A percentile compares a stretch with the other conserved stretches of the same genome.
phyloP scores from a whole-genome alignment of 1,140 invertebrate species.

The Venturia canescens region DNA sequence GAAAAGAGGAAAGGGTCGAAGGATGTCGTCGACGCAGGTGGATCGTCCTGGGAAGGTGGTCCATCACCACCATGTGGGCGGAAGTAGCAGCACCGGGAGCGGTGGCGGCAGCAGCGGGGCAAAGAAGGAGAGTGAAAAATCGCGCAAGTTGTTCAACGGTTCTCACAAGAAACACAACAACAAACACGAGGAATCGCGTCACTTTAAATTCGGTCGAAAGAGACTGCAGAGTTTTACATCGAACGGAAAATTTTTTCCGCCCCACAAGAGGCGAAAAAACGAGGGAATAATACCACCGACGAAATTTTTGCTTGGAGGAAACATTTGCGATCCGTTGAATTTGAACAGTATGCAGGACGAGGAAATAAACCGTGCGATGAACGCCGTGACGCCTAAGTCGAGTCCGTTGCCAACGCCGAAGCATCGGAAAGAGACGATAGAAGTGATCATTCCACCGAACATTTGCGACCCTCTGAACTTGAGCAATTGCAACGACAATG shows the following conservation, averaged over 20 bases:
- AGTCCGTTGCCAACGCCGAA: constrained; percentile 92
- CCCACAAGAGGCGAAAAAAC: constrained; percentile 83
- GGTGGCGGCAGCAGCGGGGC: not conserved
- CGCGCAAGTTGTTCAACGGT: constrained; percentile 62
- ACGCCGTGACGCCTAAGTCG: constrained; percentile 91
- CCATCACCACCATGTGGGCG: constrained; percentile 47
- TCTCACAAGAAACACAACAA: constrained; percentile 71
- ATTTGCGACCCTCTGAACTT: constrained; percentile 94
- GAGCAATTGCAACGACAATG: constrained; percentile 86
- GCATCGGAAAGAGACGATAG: constrained; percentile 87
- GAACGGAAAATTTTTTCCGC: constrained; percentile 74
- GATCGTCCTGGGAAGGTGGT: constrained; percentile 65
- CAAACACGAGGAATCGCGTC: constrained; percentile 73
- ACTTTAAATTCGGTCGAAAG: constrained; percentile 76
- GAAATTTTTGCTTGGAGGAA: constrained; percentile 96
- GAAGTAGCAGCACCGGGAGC: constrained; percentile 50
- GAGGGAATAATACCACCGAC: constrained; percentile 88
- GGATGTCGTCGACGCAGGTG: constrained; percentile 68
- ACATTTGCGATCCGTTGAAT: constrained; percentile 96
- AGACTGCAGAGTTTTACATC: constrained; percentile 77
- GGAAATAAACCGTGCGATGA: constrained; percentile 89
- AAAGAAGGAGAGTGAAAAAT: constrained; percentile 70
- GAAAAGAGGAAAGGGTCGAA: not conserved
- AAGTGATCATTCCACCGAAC: constrained; percentile 95
- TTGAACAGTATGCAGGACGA: constrained; percentile 94